These are phyloP conservation scores for Trichogramma evanescens DNA, from an alignment of 2,888 invertebrate species.

Conservation along the genomic window DNA sequence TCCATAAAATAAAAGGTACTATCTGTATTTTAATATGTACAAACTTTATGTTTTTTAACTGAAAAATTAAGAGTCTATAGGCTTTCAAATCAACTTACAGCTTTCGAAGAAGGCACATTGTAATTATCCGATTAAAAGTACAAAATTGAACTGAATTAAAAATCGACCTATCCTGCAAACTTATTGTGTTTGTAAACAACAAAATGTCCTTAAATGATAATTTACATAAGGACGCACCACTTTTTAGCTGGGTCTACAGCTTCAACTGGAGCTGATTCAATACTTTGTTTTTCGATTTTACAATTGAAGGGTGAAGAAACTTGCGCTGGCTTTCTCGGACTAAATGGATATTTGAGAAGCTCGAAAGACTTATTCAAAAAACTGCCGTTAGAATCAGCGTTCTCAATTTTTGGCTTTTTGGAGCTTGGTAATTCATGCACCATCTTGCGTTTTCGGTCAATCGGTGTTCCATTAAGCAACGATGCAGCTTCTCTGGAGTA, in stretches of 20 bases:
- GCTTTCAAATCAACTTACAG: no score
- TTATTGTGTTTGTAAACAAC: no score
- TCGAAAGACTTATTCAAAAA: slow-evolving; percentile 35
- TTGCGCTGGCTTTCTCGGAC: slow-evolving; percentile 34
- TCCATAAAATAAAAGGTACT: no score
- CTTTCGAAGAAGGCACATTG: no score
- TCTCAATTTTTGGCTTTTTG: slow-evolving; percentile 35
- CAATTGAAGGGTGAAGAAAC: slow-evolving; percentile 35
- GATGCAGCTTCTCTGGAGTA: slow-evolving; percentile 23
- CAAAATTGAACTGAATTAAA: no score
- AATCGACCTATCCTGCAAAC: no score
- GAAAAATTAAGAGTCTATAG: no score
- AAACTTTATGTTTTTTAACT: no score
- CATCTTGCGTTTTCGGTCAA: slow-evolving; percentile 36
- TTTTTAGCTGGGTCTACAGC: slow-evolving; percentile 27
- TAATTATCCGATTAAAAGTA: no score
- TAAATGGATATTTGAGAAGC: slow-evolving; percentile 27
- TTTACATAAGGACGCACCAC: slow-evolving; percentile 42
- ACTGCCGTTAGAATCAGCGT: slow-evolving; percentile 22
- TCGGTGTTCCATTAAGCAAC: slow-evolving; percentile 27
- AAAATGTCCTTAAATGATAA: neutral
- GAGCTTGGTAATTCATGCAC: slow-evolving; percentile 22
- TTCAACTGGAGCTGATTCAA: slow-evolving; percentile 20
- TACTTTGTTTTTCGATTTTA: slow-evolving; percentile 26
- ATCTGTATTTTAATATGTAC: no score